Conservation (phyloP, 2,113 vertebrate species). For the Terrapene triunguis region DNA sequence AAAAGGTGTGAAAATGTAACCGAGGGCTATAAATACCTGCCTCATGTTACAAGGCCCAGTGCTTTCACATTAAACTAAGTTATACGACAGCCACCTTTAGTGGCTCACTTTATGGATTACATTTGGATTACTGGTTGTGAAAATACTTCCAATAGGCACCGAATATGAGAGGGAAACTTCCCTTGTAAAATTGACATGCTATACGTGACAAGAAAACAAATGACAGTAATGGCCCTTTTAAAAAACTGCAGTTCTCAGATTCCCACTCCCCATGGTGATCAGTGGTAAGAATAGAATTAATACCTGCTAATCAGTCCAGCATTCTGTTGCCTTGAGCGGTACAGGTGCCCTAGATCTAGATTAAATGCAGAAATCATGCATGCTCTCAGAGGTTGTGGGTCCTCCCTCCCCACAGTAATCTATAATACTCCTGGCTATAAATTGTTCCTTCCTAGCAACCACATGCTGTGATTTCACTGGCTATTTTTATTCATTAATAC, state of each 20-base stretch:
- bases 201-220: neutral
- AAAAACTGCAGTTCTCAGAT: neutral
- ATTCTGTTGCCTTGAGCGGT: slow-evolving; percentile 67
- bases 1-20: slow-evolving; percentile 15
- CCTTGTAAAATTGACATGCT: neutral
- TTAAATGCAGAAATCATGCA: slow-evolving; percentile 63
- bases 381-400: slow-evolving; percentile 55
- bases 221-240: neutral
- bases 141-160: neutral
- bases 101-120: neutral
- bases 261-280: slow-evolving; percentile 33
- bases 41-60: neutral
- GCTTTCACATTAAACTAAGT: neutral
- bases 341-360: slow-evolving; percentile 65
- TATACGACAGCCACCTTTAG: neutral
- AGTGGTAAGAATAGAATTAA: slow-evolving; percentile 60
- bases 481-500: slow-evolving; percentile 79
- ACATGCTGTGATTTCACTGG: slow-evolving; percentile 74
- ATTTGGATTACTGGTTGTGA: neutral
- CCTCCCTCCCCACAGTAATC: slow-evolving; percentile 52
- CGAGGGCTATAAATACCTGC: neutral
- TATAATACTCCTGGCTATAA: slow-evolving; percentile 74
- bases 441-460: slow-evolving; percentile 70
- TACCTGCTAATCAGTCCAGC: slow-evolving; percentile 54
- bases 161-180: neutral